Evolutionary conservation across 35 echinoderm and acorn worm genomes (phyloP).

Genomic region (Chiridota heheva): DNA sequence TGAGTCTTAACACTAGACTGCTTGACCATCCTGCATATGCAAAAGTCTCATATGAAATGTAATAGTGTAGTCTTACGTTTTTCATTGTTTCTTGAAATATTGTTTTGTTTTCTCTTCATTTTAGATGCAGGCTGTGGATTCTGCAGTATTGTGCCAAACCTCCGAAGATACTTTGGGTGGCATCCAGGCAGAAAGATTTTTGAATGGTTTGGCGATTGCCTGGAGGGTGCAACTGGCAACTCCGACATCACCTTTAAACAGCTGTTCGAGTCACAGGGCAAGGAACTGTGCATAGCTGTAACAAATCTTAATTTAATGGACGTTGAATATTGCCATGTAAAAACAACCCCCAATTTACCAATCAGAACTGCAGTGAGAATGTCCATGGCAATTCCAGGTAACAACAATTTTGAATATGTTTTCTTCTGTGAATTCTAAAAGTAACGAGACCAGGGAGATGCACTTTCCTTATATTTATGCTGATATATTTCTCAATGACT

Average conservation of each 20-base stretch:
- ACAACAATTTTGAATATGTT: not conserved
- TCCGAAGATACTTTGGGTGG: slow-evolving; percentile 82
- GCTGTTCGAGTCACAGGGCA: slow-evolving; percentile 57
- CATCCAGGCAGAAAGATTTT: slow-evolving; percentile 78
- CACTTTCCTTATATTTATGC: no score
- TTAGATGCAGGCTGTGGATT: slow-evolving; percentile 74
- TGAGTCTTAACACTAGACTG: no score
- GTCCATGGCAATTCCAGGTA: slow-evolving; percentile 95
- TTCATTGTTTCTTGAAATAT: no score
- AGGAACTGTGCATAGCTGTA: slow-evolving; percentile 80
- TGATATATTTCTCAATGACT: not conserved
- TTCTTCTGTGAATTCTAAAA: not conserved
- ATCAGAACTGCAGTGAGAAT: slow-evolving; percentile 79
- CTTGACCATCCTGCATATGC: no score
- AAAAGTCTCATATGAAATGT: no score
- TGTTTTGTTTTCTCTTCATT: not conserved
- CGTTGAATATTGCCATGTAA: slow-evolving; percentile 89
- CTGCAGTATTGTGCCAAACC: slow-evolving; percentile 77
- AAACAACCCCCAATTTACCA: slow-evolving; percentile 82
- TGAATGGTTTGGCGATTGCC: slow-evolving; percentile 77
- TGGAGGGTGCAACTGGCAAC: slow-evolving; percentile 52
- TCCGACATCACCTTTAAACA: slow-evolving; percentile 77
- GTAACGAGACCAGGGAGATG: no score
- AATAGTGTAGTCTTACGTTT: no score
- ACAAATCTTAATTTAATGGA: slow-evolving; percentile 87